Conservation (phyloP, 1,140 invertebrate genomes). For the Campoletis sonorensis region DNA sequence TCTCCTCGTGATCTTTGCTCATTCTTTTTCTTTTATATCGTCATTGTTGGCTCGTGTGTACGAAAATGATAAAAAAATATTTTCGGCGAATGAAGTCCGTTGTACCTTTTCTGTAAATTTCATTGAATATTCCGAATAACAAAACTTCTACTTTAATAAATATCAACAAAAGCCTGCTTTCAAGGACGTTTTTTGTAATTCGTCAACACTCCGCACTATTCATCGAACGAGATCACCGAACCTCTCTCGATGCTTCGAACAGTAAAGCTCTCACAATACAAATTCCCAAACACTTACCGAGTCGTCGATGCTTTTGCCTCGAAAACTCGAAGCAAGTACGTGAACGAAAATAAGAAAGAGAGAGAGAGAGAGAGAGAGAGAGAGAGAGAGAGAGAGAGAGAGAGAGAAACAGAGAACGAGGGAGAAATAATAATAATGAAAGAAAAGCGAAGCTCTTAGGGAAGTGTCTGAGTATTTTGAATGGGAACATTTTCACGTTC, state of each 20-base stretch:
- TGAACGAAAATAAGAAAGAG: not conserved
- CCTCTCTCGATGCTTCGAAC: not conserved
- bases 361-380: too few species aligned
- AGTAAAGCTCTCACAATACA: not conserved
- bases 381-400: too few species aligned
- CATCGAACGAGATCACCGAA: slow-evolving; percentile 7
- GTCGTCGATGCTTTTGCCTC: not conserved
- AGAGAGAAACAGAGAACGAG: too few species aligned
- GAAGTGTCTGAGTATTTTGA: not conserved
- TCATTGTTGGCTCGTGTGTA: not conserved
- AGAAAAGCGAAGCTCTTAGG: not conserved
- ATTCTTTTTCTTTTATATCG: not conserved
- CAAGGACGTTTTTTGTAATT: not conserved
- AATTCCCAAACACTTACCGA: not conserved
- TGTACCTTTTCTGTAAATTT: too few species aligned
- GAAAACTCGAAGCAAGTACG: not conserved
- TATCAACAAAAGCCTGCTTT: not conserved
- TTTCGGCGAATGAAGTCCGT: not conserved
- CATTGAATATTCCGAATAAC: not conserved
- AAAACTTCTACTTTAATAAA: not conserved
- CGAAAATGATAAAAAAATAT: not conserved
- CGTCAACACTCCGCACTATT: not conserved
- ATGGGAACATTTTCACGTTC: not conserved
- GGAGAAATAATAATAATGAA: not conserved
- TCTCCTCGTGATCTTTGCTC: slow-evolving; percentile 56